Percentiles rank a stretch among this genome's conserved stretches.
These are phyloP conservation scores for Passer montanus DNA, from an alignment of 2,113 vertebrate species.

Conservation along the genomic window DNA sequence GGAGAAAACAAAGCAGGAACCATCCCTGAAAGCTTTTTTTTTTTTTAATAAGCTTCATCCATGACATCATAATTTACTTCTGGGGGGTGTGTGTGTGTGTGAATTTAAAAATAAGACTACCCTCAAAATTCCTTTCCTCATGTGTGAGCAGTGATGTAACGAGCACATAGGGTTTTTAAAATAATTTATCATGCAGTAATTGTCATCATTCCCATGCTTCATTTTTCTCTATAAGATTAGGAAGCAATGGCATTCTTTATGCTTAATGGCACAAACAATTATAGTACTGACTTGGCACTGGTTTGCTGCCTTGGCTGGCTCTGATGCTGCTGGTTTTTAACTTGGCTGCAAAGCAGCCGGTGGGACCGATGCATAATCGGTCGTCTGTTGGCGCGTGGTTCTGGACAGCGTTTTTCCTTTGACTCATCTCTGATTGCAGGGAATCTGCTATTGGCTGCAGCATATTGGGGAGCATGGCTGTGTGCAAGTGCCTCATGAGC, in stretches of 20 bases:
- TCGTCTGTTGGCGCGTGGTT: not conserved
- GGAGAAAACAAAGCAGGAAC: not conserved
- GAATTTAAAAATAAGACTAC: not conserved
- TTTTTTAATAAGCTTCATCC: not conserved
- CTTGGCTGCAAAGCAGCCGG: conserved; percentile 41
- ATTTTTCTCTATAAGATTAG: conserved; percentile 12
- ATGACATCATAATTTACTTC: not conserved
- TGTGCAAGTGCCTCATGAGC: not conserved
- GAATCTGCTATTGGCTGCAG: conserved; percentile 20
- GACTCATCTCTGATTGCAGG: conserved; percentile 61
- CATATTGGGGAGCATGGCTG: not conserved
- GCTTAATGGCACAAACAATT: conserved; percentile 63
- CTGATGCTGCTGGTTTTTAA: conserved; percentile 45
- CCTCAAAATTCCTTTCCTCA: not conserved
- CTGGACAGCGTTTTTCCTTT: conserved; percentile 46
- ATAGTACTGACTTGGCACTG: conserved; percentile 43
- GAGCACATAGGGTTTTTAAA: not conserved
- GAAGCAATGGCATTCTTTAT: conserved; percentile 55
- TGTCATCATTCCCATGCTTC: not conserved
- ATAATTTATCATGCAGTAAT: not conserved
- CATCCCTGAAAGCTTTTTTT: not conserved
- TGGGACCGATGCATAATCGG: conserved; percentile 14
- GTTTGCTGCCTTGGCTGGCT: conserved; percentile 28
- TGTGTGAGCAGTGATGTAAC: not conserved
- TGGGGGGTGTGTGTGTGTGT: too few relatives aligned